These are phyloP conservation scores for Oxytorus armatus DNA, from an alignment of 2,888 invertebrate genomes.

Conservation along the genomic window DNA sequence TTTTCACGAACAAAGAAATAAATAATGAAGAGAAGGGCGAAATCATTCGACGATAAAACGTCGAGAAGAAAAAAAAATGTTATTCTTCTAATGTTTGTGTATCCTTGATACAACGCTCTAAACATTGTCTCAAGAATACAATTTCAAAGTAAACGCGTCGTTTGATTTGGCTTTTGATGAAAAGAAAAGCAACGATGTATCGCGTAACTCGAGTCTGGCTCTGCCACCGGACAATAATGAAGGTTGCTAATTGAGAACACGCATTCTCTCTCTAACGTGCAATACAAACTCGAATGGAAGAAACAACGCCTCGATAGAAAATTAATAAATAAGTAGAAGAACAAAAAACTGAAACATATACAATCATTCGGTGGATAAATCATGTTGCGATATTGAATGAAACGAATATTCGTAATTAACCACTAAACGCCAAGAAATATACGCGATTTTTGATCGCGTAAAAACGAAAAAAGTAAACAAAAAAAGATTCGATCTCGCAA, in stretches of 20 bases:
- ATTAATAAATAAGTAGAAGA: constrained; percentile 32
- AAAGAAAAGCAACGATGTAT: constrained; percentile 44
- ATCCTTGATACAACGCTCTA: constrained; percentile 6
- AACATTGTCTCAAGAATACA: constrained; percentile 10
- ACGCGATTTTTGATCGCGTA: constrained; percentile 11
- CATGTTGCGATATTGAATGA: constrained; percentile 9
- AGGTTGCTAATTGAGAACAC: constrained; percentile 70
- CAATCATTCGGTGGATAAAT: constrained; percentile 55
- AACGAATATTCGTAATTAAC: constrained; percentile 36
- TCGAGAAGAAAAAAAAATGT: constrained; percentile 42
- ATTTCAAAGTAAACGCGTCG: constrained; percentile 65
- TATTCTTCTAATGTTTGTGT: constrained; percentile 59
- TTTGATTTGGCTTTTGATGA: constrained; percentile 32
- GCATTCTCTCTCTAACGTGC: constrained; percentile 71
- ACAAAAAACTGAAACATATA: constrained; percentile 34
- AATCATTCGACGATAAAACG: constrained; percentile 21
- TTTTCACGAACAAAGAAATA: constrained; percentile 44
- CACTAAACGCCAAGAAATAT: constrained; percentile 9
- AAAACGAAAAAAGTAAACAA: constrained; percentile 27
- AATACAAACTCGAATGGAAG: constrained; percentile 67
- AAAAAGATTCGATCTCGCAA: constrained; percentile 67
- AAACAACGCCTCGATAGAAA: constrained; percentile 17
- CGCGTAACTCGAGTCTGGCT: constrained; percentile 72
- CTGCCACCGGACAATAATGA: constrained; percentile 80
- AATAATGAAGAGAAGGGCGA: constrained; percentile 13